Base-by-base conservation (phyloP, 2,797 vertebrate genomes). In the Sphenodon punctatus region DNA sequence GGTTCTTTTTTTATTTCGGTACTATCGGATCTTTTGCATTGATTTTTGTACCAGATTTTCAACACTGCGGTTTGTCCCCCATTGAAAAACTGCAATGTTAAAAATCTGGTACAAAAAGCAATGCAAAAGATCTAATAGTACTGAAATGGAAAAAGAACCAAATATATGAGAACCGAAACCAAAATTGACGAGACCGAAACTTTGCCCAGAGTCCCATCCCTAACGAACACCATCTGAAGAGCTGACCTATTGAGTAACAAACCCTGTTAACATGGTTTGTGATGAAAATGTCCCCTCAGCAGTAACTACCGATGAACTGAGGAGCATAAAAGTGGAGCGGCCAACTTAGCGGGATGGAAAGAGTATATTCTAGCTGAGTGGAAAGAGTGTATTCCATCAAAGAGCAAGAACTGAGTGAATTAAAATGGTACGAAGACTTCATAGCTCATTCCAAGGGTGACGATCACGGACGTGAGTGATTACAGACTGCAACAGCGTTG, bases 381-480 rank as follows among this genome's bases (percentile, higher is more conserved):
- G 43, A 43, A 63, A 45, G 41, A 8, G 32, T 66, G 59, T 85
- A 63, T n/a, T 45, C 3, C 0, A 4, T 20, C 23, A 67, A 5
- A 4, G 65, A 58, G 55, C 20, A 32, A 20, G 51, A 78, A 20
- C 4, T 32, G 43, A 58, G 34, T 2, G 64, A 78, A 76, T 74
- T 45, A 78, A 58, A 1, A 0, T 4, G 43, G 81, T 25, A 77
- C 1, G 0, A 82, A 70, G 61, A 30, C 9, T 39, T 16, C 38
- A 53, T 4, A 3, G 0, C 55, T 63, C 68, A 14, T 66, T 75
- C 71, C 32, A 20, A 81, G 66, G 76, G 78, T 83, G 83, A 77
- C 19, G 60, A 7, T 20, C 80, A 70, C 71, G 20, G 67, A 58
- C 19, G 3, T 14, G 61, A 79, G 69, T 53, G 76, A 81, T 88